Evolutionary conservation across 2,888 invertebrate species (phyloP).

Genomic region (Cryptocheilus praepositus): DNA sequence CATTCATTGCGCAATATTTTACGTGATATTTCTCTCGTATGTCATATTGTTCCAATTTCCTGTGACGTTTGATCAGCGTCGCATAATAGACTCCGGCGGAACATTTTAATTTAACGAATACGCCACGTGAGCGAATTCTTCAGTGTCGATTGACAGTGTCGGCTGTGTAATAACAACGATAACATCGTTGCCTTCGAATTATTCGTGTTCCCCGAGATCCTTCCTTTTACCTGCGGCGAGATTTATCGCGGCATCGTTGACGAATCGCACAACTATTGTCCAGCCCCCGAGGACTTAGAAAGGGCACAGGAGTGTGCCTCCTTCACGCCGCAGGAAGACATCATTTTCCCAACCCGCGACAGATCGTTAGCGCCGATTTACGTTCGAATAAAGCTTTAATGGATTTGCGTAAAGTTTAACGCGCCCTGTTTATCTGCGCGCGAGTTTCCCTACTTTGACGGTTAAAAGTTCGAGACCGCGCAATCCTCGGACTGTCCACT

Average conservation of each 20-base stretch:
- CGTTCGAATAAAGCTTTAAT: constrained; percentile 49
- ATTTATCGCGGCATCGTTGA: constrained; percentile 16
- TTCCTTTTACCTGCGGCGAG: background rate
- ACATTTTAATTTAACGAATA: constrained; percentile 7
- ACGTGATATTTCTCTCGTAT: no score
- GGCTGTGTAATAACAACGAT: constrained; percentile 44
- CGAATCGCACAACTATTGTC: constrained; percentile 34
- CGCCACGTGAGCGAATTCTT: constrained; percentile 26
- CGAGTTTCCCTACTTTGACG: no score
- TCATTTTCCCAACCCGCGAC: constrained; percentile 25
- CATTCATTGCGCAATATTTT: no score
- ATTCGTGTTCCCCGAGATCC: constrained; percentile 23
- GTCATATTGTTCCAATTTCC: no score
- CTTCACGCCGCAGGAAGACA: background rate
- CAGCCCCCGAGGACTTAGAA: constrained; percentile 8
- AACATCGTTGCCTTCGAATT: constrained; percentile 29
- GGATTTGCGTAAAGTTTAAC: constrained; percentile 22
- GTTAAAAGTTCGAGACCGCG: no score
- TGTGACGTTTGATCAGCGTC: no score
- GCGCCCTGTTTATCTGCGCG: background rate
- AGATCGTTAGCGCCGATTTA: constrained; percentile 45
- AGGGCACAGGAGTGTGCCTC: background rate
- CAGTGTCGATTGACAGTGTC: constrained; percentile 37
- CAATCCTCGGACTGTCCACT: no score
- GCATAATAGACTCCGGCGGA: background rate